These are phyloP conservation scores for Bujurquina vittata DNA, from an alignment of 2,113 vertebrate genomes.

Conservation along the genomic window DNA sequence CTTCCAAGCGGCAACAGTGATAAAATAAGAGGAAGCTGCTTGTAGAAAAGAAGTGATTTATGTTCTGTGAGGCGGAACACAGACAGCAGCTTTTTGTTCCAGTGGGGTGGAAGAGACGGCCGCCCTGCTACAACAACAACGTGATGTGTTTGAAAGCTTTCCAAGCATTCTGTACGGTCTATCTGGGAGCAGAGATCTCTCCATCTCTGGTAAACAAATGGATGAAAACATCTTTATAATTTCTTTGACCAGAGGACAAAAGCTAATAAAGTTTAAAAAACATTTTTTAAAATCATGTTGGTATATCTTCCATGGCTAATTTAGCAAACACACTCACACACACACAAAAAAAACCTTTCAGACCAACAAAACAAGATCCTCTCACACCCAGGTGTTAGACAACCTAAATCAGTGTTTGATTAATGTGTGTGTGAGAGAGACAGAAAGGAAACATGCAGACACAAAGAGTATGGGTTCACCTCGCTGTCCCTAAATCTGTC, in stretches of 20 bases:
- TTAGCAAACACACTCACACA: background rate
- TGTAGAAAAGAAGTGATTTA: conserved; percentile 38
- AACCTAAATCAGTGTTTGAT: conserved; percentile 23
- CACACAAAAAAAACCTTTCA: background rate
- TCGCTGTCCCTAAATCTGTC: conserved; percentile 91
- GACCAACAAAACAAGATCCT: conserved; percentile 6
- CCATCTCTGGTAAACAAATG: conserved; percentile 34
- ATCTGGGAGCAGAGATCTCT: conserved; percentile 27
- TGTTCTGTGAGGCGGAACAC: conserved; percentile 50
- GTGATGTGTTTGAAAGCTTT: conserved; percentile 50
- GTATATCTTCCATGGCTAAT: background rate
- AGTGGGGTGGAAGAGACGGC: conserved; percentile 52
- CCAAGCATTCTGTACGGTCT: conserved; percentile 24
- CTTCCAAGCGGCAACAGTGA: conserved; percentile 42
- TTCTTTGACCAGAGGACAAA: background rate
- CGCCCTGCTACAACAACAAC: conserved; percentile 52
- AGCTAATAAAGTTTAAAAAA: background rate
- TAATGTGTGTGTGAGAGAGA: background rate
- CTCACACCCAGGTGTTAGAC: conserved; percentile 32
- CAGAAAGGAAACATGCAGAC: background rate
- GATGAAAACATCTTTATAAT: conserved; percentile 12
- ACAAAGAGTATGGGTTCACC: conserved; percentile 62
- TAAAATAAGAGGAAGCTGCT: conserved; percentile 44
- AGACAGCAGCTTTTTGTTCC: conserved; percentile 65
- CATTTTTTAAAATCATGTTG: background rate